Evolutionary conservation across 2,797 vertebrate genomes (phyloP).

Genomic region (Cynopterus sphinx): DNA sequence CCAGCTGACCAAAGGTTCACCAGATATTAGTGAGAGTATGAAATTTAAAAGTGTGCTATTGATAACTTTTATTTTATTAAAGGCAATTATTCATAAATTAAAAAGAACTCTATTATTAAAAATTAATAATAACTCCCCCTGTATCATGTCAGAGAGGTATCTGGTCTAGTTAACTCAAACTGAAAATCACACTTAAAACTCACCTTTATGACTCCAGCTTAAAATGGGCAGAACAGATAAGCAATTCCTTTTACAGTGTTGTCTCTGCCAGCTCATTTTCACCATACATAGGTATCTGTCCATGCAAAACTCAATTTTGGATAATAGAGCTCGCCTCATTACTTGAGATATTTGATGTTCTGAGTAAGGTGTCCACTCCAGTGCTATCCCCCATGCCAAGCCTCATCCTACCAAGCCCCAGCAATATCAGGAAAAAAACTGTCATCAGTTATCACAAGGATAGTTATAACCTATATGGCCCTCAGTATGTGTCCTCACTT

Average conservation of each 20-base stretch:
- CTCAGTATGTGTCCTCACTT: background rate
- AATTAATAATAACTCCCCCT: background rate
- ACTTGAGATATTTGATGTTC: background rate
- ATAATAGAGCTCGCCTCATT: background rate
- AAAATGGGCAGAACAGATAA: background rate
- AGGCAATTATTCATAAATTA: background rate
- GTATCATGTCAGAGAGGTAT: background rate
- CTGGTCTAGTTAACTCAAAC: background rate
- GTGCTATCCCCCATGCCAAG: accelerated
- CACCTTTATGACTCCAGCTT: background rate
- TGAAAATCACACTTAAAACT: background rate
- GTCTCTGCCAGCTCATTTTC: background rate
- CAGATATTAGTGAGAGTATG: background rate
- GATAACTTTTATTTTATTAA: background rate
- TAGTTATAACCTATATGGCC: background rate
- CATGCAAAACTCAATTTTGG: background rate
- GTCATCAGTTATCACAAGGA: background rate
- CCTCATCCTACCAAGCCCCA: no score
- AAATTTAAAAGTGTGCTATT: background rate
- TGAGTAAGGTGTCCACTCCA: background rate
- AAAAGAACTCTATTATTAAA: background rate
- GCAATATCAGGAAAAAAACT: background rate
- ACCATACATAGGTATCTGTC: accelerated
- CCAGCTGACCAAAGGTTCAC: background rate
- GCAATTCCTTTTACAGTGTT: background rate